Conservation (phyloP, 2,888 invertebrate species). For the Lucinisca nassula region DNA sequence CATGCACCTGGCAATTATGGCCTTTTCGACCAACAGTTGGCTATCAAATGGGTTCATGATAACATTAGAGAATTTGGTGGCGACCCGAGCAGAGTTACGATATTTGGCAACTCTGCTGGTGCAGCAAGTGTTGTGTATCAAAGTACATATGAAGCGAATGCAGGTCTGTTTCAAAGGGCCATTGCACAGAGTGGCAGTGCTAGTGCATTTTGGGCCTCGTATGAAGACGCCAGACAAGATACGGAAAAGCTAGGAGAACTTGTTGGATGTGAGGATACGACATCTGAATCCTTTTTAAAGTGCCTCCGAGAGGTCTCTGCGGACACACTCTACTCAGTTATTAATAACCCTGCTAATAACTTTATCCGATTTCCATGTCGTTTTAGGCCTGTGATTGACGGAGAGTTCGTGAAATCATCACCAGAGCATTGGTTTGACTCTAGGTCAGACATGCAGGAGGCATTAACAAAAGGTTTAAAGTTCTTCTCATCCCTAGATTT, state of each 20-base stretch:
- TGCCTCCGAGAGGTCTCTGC: background rate
- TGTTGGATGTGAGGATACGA: background rate
- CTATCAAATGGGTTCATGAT: conserved; percentile 16
- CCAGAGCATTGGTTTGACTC: background rate
- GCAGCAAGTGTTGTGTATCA: background rate
- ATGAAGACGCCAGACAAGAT: background rate
- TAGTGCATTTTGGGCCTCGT: background rate
- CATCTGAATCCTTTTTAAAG: background rate
- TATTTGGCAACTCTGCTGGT: conserved; percentile 11
- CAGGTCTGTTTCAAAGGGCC: conserved; percentile 1
- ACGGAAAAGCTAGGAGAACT: background rate
- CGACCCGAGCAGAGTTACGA: background rate
- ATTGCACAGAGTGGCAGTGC: conserved; percentile 4
- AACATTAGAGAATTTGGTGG: background rate
- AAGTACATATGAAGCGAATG: background rate
- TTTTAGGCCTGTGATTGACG: background rate
- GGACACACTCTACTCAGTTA: background rate
- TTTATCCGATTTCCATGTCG: background rate
- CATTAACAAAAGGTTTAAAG: background rate
- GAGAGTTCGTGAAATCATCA: background rate
- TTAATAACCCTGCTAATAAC: background rate
- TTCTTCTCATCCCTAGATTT: background rate
- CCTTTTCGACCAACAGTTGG: background rate
- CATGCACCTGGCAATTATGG: background rate
- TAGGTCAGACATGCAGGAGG: background rate